phyloP scores from a whole-genome alignment of 92 coral and sea anemone genomes.

The Blastomussa wellsi region DNA sequence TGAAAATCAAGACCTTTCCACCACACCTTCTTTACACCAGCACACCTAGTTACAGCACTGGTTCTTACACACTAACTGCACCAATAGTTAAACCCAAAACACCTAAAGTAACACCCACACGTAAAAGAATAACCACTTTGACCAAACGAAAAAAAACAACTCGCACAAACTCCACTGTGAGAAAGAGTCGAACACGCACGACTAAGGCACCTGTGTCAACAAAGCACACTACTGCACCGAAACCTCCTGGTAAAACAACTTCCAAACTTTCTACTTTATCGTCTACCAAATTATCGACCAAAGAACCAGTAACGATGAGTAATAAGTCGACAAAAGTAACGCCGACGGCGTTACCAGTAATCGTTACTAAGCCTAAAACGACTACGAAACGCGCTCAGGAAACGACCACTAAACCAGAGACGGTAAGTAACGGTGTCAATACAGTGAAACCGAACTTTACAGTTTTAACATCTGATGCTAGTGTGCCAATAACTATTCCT shows the following conservation, averaged over 20 bases:
- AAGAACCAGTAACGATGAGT: background rate
- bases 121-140: conserved; percentile 31
- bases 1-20: conserved; percentile 13
- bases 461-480: conserved; percentile 11
- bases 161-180: conserved; percentile 21
- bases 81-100: conserved; percentile 3
- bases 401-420: conserved; percentile 5
- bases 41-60: conserved; percentile 22
- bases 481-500: conserved; percentile 13
- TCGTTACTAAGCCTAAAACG: background rate
- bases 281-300: background rate
- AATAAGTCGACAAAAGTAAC: conserved; percentile 12
- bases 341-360: background rate
- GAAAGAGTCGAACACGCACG: conserved; percentile 26
- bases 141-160: conserved; percentile 28
- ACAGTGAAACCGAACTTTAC: conserved; percentile 23
- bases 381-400: background rate
- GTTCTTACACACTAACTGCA: conserved; percentile 9
- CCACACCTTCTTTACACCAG: conserved; percentile 12
- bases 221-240: conserved; percentile 23
- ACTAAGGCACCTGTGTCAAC: conserved; percentile 29
- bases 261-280: background rate
- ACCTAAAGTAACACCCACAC: conserved; percentile 29
- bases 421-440: conserved; percentile 27
- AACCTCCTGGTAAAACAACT: background rate